Base-by-base conservation (phyloP, 1,140 invertebrate genomes). In the Drosophila willistoni region DNA sequence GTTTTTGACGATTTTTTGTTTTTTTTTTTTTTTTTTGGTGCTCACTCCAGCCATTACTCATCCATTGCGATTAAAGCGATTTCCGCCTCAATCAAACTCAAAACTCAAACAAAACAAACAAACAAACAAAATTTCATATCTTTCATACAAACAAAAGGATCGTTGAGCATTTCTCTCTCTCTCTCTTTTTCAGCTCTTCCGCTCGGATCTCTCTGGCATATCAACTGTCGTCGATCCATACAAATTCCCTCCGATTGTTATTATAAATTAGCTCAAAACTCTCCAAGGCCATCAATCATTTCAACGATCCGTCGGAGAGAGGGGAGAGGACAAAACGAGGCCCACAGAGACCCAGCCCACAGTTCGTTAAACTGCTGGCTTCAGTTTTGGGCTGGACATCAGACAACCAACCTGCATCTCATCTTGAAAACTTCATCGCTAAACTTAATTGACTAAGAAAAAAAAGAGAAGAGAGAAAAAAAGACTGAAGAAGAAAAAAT, bases 241-340 rank as follows among this genome's bases (percentile, higher is more conserved):
- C 84, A 87, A 87, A 87, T 87, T 68, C 68, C 72, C 56, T 36
- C 64, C 73, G 72, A 80, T 86, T 86, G 76, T 86, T 86, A 76
- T 87, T 86, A 79, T 86, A 86, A 86, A 86, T 86, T 86, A 87
- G 82, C 82, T 86, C 83, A 86, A 87, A 79, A 78, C 77, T 69
- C 77, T 80, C 62, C 68, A 68, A 66, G 71, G 64, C 81, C 73
- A 87, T 87, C 84, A 89, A 87, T 87, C 84, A 87, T 84, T 68
- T 47, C 47, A 47, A 57, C 63, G 14, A 65, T 34, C 12, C 2
- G 36, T 3, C 2, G 36, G 36, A 39, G 10, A 17, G 42, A 12
- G 34, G 54, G 14, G 14, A 29, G 34, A 42, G 34, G 47, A 42
- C 34, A 17, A 33, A 68, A 34, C 17, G 13, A 22, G 29, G 29